These are phyloP conservation scores for Danaus chrysippus DNA, from an alignment of 2,888 invertebrate genomes.

Conservation along the genomic window DNA sequence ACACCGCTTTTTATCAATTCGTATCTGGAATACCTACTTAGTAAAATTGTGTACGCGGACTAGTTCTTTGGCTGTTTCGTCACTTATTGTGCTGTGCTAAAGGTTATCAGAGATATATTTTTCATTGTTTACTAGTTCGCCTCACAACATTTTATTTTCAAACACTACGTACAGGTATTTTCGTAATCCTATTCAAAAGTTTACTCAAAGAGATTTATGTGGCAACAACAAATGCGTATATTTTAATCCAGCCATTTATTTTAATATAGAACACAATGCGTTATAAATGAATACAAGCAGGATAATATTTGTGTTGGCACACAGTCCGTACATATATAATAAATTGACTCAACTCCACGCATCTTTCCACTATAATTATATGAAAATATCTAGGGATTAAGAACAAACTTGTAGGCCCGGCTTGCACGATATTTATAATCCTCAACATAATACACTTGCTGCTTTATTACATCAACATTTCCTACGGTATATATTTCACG, in stretches of 20 bases:
- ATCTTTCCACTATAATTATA: constrained; percentile 52
- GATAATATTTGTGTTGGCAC: constrained; percentile 39
- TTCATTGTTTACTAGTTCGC: constrained; percentile 8
- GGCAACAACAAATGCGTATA: constrained; percentile 1
- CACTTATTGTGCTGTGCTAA: constrained; percentile 50
- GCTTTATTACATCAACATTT: constrained; percentile 15
- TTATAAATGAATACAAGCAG: constrained; percentile 35
- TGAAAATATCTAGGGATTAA: constrained; percentile 56
- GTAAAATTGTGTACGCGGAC: constrained; percentile 63
- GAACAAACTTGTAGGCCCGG: constrained; percentile 25
- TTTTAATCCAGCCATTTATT: constrained; percentile 19
- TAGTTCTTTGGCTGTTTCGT: constrained; percentile 59
- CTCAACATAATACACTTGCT: constrained; percentile 16
- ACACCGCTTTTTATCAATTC: constrained; percentile 64
- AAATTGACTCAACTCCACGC: constrained; percentile 45
- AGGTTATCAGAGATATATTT: constrained; percentile 55
- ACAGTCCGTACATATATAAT: constrained; percentile 42
- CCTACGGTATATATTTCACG: constrained; percentile 1
- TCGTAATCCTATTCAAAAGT: constrained; percentile 8
- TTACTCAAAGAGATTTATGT: constrained; percentile 1
- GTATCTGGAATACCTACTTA: constrained; percentile 62
- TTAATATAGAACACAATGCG: constrained; percentile 22
- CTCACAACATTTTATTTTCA: constrained; percentile 1
- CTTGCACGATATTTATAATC: constrained; percentile 20
- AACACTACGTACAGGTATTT: constrained; percentile 6